Base-by-base conservation (phyloP, 2,113 vertebrate species). In the Clupea harengus region DNA sequence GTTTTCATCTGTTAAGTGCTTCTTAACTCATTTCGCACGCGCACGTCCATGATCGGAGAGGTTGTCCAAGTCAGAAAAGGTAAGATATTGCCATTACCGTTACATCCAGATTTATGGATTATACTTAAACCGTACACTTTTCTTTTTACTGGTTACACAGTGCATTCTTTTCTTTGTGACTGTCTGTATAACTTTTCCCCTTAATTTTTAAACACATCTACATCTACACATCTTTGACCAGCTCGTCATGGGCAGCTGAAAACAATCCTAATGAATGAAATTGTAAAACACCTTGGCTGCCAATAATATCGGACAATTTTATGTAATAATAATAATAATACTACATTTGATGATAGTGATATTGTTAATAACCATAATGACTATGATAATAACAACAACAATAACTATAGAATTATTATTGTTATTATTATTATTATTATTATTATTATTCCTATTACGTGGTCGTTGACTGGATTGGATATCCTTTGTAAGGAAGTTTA, bases 21-120 rank as follows among this genome's bases (percentile, higher is more conserved):
- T 86, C 52, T 82, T 85, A 60, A 54, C 46, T 50, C 11, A 83
- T 54, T 72, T 39, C 64, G 57, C 8, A 44, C 84, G 47, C 86
- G 75, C 64, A 88, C 87, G 87, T 91, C 91, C 93, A 93, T 93
- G 93, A 92, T 89, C 89, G 91, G 87, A 67, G 83, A 89, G 86
- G 57, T 83, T 82, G 84, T 84, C 44, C 87, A 72, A 86, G 85
- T 87, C 84, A 46, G 84, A 86, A 82, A 88, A 92, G 92, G 93
- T 93, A 88, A 87, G 84, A 15, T 47, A 78, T 78, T 78, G 28
- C 72, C 32, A 78, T 78, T 78, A 78, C 72, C 72, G 28, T 78
- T 78, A 78, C 32, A 39, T 28, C 54, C 3, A 32, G 11, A 39
- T 39, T 78, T 39, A 1, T 39, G 0, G 2, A 0, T 7, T 6